Evolutionary conservation across 1,140 invertebrate species (phyloP), one percentile per base, ranked within the genome.

Genomic region (Sinella curviseta): DNA sequence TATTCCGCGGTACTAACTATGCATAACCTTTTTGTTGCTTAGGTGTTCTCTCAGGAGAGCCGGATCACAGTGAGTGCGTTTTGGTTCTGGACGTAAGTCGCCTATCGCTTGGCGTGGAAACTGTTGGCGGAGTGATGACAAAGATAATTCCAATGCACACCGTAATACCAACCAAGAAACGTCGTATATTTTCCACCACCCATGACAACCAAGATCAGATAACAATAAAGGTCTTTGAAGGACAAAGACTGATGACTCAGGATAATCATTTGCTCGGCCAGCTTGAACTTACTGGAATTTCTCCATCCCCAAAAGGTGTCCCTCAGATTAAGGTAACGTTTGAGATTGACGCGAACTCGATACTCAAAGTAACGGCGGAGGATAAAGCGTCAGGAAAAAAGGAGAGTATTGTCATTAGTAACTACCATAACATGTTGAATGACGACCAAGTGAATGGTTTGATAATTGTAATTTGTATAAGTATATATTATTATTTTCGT

Each of bases 311-410:
- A 2, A 90, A 97, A 86, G 97, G 98, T 80, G 96, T 99, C 55
- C 97, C 97, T n/a, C 97, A 99, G 88, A 99, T 99, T 86, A 96
- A 98, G 88, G 97, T 99, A 0, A 99, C 97, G 0, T 99, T 99
- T 86, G 97, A 99, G 88, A 99, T 99, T 84, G 97, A 99, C 85
- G 97, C 97, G 54, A 99, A 99, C 86, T 97, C 97, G 88, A 99
- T 99, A 85, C 89, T 99, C 16, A 94, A 94, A 88, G 87, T 87
- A 67, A 96, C 95, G 28, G 98, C 97, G 97, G 90, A 94, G 81
- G 98, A 99, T 85, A 98, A 98, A 88, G 97, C 96, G 82, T 99
- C 97, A 81, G 97, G 97, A 84, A 99, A 98, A 87, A 97, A 99
- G 89, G 97, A 99, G 88, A 96, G 99, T 89, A 99, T 94, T 95